Conservation (phyloP, 2,888 invertebrate genomes). For the Chaetoderma sp. region DNA sequence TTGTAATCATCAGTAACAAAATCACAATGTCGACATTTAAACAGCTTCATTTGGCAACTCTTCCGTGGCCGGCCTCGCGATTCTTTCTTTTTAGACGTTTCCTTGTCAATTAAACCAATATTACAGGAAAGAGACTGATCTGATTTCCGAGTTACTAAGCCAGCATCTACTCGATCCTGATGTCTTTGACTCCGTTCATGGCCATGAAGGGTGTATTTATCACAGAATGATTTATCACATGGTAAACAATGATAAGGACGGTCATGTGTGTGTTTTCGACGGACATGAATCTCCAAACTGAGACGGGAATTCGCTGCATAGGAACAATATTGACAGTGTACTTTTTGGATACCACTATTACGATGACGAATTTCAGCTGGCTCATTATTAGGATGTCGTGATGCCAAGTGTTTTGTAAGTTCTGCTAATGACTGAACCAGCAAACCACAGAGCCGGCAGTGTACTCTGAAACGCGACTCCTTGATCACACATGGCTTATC, state of each 20-base stretch:
- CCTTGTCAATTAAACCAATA: neutral
- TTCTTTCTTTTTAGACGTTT: neutral
- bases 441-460: constrained; percentile 45
- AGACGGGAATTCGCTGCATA: constrained; percentile 34
- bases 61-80: neutral
- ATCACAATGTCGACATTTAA: constrained; percentile 59
- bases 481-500: constrained; percentile 53
- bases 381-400: constrained; percentile 46
- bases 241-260: constrained; percentile 33
- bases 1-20: constrained; percentile 48
- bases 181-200: constrained; percentile 36
- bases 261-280: constrained; percentile 35
- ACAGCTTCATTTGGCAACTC: neutral
- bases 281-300: constrained; percentile 38
- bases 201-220: constrained; percentile 27
- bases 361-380: constrained; percentile 32
- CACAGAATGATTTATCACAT: constrained; percentile 36
- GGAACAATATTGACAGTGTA: constrained; percentile 43
- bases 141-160: no score
- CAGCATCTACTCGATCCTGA: neutral
- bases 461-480: constrained; percentile 53
- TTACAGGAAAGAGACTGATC: no score
- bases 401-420: constrained; percentile 50
- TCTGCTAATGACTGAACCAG: constrained; percentile 50
- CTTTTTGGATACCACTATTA: constrained; percentile 36